Evolutionary conservation across 2,888 invertebrate species (phyloP), one percentile per base, ranked within the genome.

Genomic region (Drosophila mimetica): DNA sequence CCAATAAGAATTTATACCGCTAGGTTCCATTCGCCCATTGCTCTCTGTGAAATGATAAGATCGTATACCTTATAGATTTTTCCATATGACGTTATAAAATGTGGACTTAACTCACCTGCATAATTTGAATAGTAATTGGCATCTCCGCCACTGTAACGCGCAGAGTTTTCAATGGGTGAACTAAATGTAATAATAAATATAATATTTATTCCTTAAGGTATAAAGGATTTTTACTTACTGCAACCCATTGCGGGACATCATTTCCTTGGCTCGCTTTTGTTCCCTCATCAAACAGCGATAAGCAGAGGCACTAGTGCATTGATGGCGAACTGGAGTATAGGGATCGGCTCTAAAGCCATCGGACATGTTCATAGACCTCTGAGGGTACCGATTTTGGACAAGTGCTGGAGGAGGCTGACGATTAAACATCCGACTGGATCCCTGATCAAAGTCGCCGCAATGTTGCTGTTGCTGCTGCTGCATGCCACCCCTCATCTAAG

Each of bases 201-300:
- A 76, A 20, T 34, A 34, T 34, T n/a, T n/a, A n/a, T 2, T 4
- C 6, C 34, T 2, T n/a, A n/a, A n/a, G 14, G 8, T 4, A 20
- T 4, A 9, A 4, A 11, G 11, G n/a, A 2, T 7, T 1, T n/a
- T 8, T 8, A 52, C 77, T 42, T 20, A 77, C 76, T 59, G 52
- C 13, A 76, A 20, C 13, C 76, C 76, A 18, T 77, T 76, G 22
- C 75, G 76, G 1, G 67, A 34, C 11, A 4, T 20, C 71, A 74
- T 71, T 39, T 77, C 75, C 28, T 34, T 39, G 16, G 37, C 36
- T 22, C 55, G 44, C 8, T 18, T 63, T 4, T 63, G 44, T 7
- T 54, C 37, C 5, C 46, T 34, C 4, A 36, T 44, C 50, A 51
- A 42, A 16, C 16, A 11, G 4, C 74, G 74, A 18, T 60, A 75